Evolutionary conservation across 2,888 invertebrate genomes (phyloP), one percentile per base, ranked within the genome.

Genomic region (Drosophila setosimentum): DNA sequence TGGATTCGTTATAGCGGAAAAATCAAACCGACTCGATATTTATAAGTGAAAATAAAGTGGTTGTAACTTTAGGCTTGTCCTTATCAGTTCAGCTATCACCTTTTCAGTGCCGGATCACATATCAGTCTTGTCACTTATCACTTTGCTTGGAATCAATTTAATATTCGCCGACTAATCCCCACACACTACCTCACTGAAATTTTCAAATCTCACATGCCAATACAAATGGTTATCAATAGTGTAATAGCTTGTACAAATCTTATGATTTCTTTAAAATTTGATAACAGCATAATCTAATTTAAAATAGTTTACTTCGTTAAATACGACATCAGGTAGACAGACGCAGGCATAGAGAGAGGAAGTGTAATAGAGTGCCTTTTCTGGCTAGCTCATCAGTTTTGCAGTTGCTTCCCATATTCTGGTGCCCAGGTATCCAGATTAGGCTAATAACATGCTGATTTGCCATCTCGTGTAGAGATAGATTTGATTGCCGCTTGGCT

Each of bases 21-120:
- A 51, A 30, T 18, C 21, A 7, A 18, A 18, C 3, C 50, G 35
- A 32, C 73, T 67, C 40, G 53, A 66, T 77, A 78, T 87, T 90
- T 87, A 90, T 87, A 89, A 59, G 57, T 57, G 74, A 53, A 59
- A 68, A 75, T 75, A 55, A 51, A 51, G 35, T 65, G 59, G 68
- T 74, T 73, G 72, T 68, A 45, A 40, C 50, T 63, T 68, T 76
- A 73, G 78, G 75, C 70, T 78, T 73, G 69, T 21, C 32, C 68
- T 51, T 69, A 80, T 68, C 76, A 72, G 69, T 58, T 65, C 13
- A 63, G 50, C 51, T 67, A 80, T 68, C 60, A 62, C 27, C 51
- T 70, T 78, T 70, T 78, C 78, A 63, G 57, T 50, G 60, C 7
- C 68, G 18, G 11, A 33, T 33, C 54, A 30, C 58, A 73, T 73